These are phyloP conservation scores for Axinella damicornis DNA, from an alignment of 37 sponge, comb jelly and placozoan species.

Conservation along the genomic window DNA sequence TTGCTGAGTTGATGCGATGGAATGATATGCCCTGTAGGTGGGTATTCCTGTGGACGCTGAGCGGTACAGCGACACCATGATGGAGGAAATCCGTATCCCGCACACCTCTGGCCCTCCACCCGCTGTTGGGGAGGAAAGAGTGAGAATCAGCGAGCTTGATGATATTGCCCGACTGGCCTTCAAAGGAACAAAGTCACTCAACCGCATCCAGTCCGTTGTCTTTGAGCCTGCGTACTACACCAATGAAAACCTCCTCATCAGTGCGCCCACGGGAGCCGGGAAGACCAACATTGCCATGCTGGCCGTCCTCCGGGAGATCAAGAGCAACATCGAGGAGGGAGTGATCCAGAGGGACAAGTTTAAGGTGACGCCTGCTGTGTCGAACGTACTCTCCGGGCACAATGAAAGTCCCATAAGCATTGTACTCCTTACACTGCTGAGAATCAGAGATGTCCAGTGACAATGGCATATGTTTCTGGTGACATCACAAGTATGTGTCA, in stretches of 20 bases:
- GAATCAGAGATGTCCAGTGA: no score
- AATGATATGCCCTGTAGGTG: no score
- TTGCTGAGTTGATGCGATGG: no score
- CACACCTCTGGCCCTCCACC: conserved; percentile 67
- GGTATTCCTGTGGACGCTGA: conserved; percentile 59
- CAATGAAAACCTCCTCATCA: conserved; percentile 95
- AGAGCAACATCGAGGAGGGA: conserved; percentile 76
- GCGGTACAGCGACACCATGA: conserved; percentile 36
- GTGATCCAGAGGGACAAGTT: conserved; percentile 91
- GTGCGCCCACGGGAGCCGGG: conserved; percentile 99
- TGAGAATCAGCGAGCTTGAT: conserved; percentile 77
- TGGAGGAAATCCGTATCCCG: conserved; percentile 88
- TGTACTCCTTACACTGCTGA: no score
- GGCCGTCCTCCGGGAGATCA: conserved; percentile 81
- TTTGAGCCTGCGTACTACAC: conserved; percentile 91
- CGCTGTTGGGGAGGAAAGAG: conserved; percentile 51
- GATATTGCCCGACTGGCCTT: conserved; percentile 70
- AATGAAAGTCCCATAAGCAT: no score
- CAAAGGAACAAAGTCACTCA: conserved; percentile 82
- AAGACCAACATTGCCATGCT: conserved; percentile 99
- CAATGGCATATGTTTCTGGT: no score
- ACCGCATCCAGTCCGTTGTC: conserved; percentile 89
- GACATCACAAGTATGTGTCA: no score
- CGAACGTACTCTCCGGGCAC: no score
- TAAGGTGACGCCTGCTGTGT: no score